Evolutionary conservation across 53 echinoderm and acorn worm species (phyloP).

Genomic region (Paracentrotus lividus): DNA sequence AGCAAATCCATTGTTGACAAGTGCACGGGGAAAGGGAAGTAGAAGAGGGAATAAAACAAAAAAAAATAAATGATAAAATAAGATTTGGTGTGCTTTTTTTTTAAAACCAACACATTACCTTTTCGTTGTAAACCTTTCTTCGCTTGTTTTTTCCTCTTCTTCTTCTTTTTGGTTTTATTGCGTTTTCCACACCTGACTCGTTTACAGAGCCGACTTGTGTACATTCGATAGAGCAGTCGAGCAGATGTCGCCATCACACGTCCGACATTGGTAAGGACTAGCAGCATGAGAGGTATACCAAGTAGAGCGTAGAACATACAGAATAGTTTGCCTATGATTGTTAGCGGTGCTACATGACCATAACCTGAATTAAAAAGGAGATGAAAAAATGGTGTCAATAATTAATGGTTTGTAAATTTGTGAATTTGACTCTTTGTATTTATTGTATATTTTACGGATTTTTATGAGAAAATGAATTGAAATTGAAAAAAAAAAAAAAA

Average conservation of each 20-base stretch:
- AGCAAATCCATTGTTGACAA: no score
- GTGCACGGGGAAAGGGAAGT: no score
- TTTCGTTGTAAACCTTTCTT: constrained; percentile 66
- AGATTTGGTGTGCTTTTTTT: background rate
- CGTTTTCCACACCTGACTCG: constrained; percentile 81
- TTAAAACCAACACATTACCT: constrained; percentile 29
- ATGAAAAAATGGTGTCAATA: background rate
- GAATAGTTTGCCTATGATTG: constrained; percentile 83
- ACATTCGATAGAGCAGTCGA: constrained; percentile 92
- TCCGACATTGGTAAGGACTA: constrained; percentile 98
- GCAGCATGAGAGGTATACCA: constrained; percentile 96
- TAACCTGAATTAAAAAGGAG: constrained; percentile 76
- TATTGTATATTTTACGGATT: no score
- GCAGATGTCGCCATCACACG: constrained; percentile 96
- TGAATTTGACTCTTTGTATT: no score
- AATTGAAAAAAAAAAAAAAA: no score
- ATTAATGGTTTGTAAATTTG: background rate
- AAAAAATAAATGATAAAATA: no score
- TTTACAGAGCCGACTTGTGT: constrained; percentile 90
- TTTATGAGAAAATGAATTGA: no score
- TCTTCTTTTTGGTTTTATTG: constrained; percentile 72
- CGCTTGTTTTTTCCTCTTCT: constrained; percentile 68
- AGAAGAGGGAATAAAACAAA: no score
- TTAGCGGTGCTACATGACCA: constrained; percentile 97
- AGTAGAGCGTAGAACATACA: constrained; percentile 93